Evolutionary conservation across 2,113 vertebrate species (phyloP).

Genomic region (Chaetodon auriga): DNA sequence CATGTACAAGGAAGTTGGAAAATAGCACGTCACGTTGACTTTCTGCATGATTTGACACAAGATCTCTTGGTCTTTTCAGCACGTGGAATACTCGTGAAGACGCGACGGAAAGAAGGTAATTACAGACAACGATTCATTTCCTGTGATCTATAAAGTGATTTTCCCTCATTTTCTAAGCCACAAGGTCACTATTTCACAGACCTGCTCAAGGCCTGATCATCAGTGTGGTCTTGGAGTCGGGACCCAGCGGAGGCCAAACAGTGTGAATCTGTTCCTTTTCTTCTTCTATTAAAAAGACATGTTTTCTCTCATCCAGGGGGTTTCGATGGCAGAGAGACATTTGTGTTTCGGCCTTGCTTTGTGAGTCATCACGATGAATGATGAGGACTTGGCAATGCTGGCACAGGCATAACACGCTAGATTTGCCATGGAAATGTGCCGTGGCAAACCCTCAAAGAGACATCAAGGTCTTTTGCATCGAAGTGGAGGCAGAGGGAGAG

Average conservation of each 20-base stretch:
- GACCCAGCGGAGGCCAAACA: background rate
- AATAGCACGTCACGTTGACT: background rate
- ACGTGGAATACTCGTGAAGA: background rate
- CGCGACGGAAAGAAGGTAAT: slow-evolving; percentile 5
- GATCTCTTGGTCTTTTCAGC: background rate
- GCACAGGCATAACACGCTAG: slow-evolving; percentile 62
- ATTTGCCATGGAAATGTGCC: slow-evolving; percentile 74
- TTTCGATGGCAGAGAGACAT: slow-evolving; percentile 31
- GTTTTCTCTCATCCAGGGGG: slow-evolving; percentile 28
- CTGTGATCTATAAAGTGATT: slow-evolving; percentile 4
- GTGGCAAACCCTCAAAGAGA: slow-evolving; percentile 71
- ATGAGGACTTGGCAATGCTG: slow-evolving; percentile 57
- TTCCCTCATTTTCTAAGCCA: background rate
- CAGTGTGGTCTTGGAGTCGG: slow-evolving; percentile 2
- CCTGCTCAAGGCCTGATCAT: slow-evolving; percentile 30
- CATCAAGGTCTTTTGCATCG: slow-evolving; percentile 71
- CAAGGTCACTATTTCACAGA: slow-evolving; percentile 10
- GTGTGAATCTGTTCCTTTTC: slow-evolving; percentile 12
- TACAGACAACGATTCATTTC: slow-evolving; percentile 22
- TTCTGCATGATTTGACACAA: slow-evolving; percentile 11
- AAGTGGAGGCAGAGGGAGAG: slow-evolving; percentile 32
- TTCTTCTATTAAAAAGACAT: slow-evolving; percentile 27
- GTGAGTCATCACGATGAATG: slow-evolving; percentile 68
- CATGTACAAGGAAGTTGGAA: slow-evolving; percentile 26
- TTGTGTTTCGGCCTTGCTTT: slow-evolving; percentile 63